Percentiles rank a stretch among this genome's conserved stretches.
phyloP scores from a whole-genome alignment of 2,888 invertebrate genomes.

The Cyclophora albipunctata region DNA sequence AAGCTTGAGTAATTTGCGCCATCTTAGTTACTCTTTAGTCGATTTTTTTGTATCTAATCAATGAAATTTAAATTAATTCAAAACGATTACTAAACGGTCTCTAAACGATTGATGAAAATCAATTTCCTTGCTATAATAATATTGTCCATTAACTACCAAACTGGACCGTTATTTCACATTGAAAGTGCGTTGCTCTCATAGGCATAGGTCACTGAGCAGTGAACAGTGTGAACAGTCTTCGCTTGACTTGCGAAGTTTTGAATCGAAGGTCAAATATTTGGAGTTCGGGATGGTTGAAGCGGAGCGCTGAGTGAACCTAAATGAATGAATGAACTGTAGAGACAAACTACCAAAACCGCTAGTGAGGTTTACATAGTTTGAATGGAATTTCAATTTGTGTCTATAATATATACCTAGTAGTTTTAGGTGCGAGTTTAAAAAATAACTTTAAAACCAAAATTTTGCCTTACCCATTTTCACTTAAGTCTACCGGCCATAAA shows the following conservation, averaged over 20 bases:
- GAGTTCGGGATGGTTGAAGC: conserved; percentile 24
- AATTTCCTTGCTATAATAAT: conserved; percentile 32
- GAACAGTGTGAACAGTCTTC: conserved; percentile 9
- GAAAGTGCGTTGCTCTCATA: conserved; percentile 53
- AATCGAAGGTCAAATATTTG: conserved; percentile 46
- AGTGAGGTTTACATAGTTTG: too few relatives aligned
- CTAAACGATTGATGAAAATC: conserved; percentile 16
- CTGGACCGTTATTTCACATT: conserved; percentile 46
- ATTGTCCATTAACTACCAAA: conserved; percentile 21
- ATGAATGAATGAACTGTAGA: conserved; percentile 11
- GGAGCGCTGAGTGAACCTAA: conserved; percentile 21
- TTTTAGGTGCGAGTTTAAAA: too few relatives aligned
- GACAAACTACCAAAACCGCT: too few relatives aligned
- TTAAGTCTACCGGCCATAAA: too few relatives aligned
- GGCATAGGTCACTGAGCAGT: conserved; percentile 41
- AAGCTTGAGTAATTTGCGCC: too few relatives aligned
- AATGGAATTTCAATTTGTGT: too few relatives aligned
- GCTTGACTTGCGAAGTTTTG: conserved; percentile 35
- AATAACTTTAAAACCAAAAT: too few relatives aligned
- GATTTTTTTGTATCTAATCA: too few relatives aligned
- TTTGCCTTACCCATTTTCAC: too few relatives aligned
- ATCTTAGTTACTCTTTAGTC: too few relatives aligned
- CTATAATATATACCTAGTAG: too few relatives aligned
- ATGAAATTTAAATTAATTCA: too few relatives aligned
- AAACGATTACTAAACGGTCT: not conserved